These are phyloP conservation scores for Parthenolecanium corni DNA, from an alignment of 2,888 invertebrate genomes.

Conservation along the genomic window DNA sequence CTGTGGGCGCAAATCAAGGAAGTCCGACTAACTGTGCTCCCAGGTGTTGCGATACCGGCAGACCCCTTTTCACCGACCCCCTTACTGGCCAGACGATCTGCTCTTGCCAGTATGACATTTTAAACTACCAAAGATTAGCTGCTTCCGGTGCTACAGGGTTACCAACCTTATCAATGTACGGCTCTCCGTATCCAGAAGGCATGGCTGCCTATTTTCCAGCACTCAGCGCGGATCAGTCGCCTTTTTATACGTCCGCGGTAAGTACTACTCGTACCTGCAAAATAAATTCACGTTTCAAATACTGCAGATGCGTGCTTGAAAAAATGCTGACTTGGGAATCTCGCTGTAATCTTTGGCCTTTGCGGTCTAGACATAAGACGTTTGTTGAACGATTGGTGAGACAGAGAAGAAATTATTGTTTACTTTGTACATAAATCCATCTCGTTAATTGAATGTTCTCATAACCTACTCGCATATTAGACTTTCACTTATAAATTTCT, in stretches of 20 bases:
- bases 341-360: no score
- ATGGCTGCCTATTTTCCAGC: constrained; percentile 80
- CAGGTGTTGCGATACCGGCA: constrained; percentile 82
- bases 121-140: constrained; percentile 69
- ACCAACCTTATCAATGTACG: constrained; percentile 67
- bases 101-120: constrained; percentile 81
- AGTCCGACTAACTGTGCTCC: constrained; percentile 35
- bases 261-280: constrained; percentile 38
- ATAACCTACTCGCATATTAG: no score
- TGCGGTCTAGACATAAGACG: no score
- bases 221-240: constrained; percentile 71
- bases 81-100: constrained; percentile 78
- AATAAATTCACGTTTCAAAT: no score
- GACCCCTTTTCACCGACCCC: constrained; percentile 81
- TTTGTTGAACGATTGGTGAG: no score
- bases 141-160: constrained; percentile 50
- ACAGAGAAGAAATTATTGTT: no score
- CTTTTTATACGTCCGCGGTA: constrained; percentile 74
- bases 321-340: no score
- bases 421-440: no score
- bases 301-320: no score
- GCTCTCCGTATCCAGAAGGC: constrained; percentile 62
- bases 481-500: no score
- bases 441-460: no score
- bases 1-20: constrained; percentile 24